A percentile compares a stretch with the other conserved stretches of the same genome.
These are phyloP conservation scores for Strix uralensis DNA, from an alignment of 2,113 vertebrate genomes.

Conservation along the genomic window DNA sequence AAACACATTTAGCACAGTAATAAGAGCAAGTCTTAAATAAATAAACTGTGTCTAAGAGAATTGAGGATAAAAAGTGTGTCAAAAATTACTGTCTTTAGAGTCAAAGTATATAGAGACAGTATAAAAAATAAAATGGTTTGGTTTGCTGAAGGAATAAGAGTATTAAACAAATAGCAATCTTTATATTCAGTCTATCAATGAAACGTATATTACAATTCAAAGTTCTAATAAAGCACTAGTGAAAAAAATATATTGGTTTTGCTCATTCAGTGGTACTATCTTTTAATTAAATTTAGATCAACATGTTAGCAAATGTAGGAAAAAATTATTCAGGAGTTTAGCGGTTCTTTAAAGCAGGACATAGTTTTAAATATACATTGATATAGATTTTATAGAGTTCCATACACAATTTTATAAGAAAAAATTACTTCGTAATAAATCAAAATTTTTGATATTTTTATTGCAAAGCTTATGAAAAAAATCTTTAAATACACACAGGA, in stretches of 20 bases:
- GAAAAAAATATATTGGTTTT: constrained; percentile 16
- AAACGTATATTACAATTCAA: neutral
- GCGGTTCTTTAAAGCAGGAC: neutral
- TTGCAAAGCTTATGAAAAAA: constrained; percentile 1
- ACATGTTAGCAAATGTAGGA: neutral
- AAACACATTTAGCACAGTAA: neutral
- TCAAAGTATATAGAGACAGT: neutral
- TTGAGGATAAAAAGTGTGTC: neutral
- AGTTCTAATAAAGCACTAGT: neutral
- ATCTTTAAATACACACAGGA: constrained; percentile 15
- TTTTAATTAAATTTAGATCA: constrained; percentile 67
- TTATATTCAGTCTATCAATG: neutral
- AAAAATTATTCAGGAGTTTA: neutral
- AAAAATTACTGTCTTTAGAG: neutral
- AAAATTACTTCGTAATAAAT: constrained; percentile 6
- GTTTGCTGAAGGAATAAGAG: neutral
- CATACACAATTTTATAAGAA: constrained; percentile 17
- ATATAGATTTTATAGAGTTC: neutral
- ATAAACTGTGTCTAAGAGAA: neutral
- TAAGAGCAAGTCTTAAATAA: neutral
- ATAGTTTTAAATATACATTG: constrained; percentile 15
- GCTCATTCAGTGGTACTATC: neutral
- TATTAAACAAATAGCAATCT: constrained; percentile 21
- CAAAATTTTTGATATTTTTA: constrained; percentile 9
- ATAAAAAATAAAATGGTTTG: neutral